Evolutionary conservation across 2,797 vertebrate genomes (phyloP), one percentile per base, ranked within the genome.

Genomic region (Oryzias dopingdopingensis): DNA sequence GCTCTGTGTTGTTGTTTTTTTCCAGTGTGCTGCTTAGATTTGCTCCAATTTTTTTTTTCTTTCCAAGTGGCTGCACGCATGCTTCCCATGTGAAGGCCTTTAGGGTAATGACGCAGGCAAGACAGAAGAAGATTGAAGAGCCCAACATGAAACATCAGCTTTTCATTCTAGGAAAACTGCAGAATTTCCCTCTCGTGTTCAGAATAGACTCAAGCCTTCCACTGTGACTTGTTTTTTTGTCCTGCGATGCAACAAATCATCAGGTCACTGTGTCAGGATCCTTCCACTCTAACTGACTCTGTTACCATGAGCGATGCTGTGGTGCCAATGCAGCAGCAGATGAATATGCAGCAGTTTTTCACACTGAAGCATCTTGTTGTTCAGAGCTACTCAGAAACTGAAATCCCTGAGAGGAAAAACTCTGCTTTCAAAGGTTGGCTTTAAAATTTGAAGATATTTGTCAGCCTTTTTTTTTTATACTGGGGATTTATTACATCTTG

Each of bases 71-170:
- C 70, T 81, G 81, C 82, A 84, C 40, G 55, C 61, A 20, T 85
- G 82, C 73, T 74, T 74, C 76, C 79, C 82, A 83, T 88, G 86
- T 85, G 87, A 87, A 72, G 74, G 74, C 72, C 85, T 87, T 79
- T 49, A 80, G 84, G 86, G 86, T 77, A 63, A 43, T 82, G 86
- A 88, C 54, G 75, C 78, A 80, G 63, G 78, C 32, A 2, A 65
- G 48, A 58, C 59, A 16, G 61, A 23, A 20, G 45, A 14, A 14
- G 45, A 14, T 5, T 14, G 49, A 52, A 62, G 65, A 70, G 62
- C 52, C 43, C 2, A 37, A 67, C 67, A 82, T 72, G 46, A 67
- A 79, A 54, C 42, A 61, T 23, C 15, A 49, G 65, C 32, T 70
- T 29, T 63, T 49, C n/a, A 56, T 74, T 62, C 61, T 68, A 22